Evolutionary conservation across 2,888 invertebrate genomes (phyloP), one percentile per base, ranked within the genome.

Genomic region (Nomada ferruginata): DNA sequence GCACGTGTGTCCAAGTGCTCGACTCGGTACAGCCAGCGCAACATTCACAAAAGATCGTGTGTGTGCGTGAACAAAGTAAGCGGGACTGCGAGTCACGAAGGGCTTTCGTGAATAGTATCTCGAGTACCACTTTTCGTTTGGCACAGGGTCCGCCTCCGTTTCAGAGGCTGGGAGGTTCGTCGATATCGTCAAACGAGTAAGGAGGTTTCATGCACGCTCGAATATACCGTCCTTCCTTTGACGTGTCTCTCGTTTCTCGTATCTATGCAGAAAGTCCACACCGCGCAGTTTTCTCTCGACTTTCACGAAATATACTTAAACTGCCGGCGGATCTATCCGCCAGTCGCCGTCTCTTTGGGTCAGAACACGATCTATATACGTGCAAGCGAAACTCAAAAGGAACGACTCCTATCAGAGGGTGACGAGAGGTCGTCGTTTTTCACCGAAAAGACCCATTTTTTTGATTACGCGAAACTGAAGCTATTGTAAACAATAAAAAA

Each of bases 141-240:
- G 78, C 83, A 76, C 60, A 74, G 73, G 61, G 70, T 59, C 68
- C 79, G 74, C 68, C 61, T 79, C 60, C 76, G 73, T 75, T 84
- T 70, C 59, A 66, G 65, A 44, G 57, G 36, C 57, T 47, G 53
- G 73, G 71, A 53, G 66, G 74, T 75, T 75, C 26, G 69, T 73
- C 82, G 77, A 87, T 78, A 79, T 36, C 73, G n/a, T 76, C 53
- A 60, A 65, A 63, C 79, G 72, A 57, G 59, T 70, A 73, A 79
- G 69, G 44, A 78, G 73, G 63, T 73, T 77, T 71, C 73, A 82
- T 42, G 65, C 69, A 82, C 52, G 57, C 60, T 63, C 52, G 57
- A 47, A 70, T 74, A 74, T 50, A 18, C n/a, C 36, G 10, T 13
- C 44, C 0, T 69, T 26, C 81, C 80, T 81, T 86, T 81, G 73